Conservation (phyloP, 2,113 vertebrate genomes). For the Odontesthes bonariensis region DNA sequence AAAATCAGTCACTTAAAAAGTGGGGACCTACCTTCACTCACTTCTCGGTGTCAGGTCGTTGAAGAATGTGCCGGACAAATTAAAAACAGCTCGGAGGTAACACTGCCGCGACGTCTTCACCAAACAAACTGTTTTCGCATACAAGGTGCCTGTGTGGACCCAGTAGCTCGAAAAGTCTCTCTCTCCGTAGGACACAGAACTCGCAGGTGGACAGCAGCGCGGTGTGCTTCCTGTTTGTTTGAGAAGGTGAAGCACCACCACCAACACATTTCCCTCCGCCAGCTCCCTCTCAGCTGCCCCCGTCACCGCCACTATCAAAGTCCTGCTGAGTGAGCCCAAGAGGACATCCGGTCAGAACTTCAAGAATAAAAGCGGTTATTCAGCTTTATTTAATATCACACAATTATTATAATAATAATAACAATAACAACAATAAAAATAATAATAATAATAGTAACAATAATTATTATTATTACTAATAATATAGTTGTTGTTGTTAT, state of each 20-base stretch:
- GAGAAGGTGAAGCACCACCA: slow-evolving; percentile 54
- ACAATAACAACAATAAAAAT: no score
- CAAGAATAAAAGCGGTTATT: slow-evolving; percentile 41
- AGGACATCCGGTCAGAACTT: slow-evolving; percentile 26
- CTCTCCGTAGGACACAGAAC: slow-evolving; percentile 15
- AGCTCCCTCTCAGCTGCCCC: slow-evolving; percentile 28
- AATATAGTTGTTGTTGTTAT: no score
- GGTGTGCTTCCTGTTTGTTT: slow-evolving; percentile 74
- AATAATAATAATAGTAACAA: no score
- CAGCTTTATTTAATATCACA: no score
- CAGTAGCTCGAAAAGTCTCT: slow-evolving; percentile 2
- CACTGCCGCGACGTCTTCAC: neutral
- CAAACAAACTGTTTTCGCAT: neutral
- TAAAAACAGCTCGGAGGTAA: slow-evolving; percentile 23
- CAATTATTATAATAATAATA: no score
- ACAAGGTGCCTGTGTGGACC: neutral
- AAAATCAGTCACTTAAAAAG: neutral
- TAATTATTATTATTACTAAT: no score
- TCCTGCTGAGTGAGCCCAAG: neutral
- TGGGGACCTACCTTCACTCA: slow-evolving; percentile 55
- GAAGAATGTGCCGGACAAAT: neutral
- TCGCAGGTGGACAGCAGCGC: slow-evolving; percentile 53
- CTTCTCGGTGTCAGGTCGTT: neutral
- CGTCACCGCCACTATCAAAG: neutral
- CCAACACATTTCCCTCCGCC: slow-evolving; percentile 33